A percentile compares a stretch with the other conserved stretches of the same genome.
These are phyloP conservation scores for Temnothorax rugatulus DNA, from an alignment of 2,888 invertebrate species.

Conservation along the genomic window DNA sequence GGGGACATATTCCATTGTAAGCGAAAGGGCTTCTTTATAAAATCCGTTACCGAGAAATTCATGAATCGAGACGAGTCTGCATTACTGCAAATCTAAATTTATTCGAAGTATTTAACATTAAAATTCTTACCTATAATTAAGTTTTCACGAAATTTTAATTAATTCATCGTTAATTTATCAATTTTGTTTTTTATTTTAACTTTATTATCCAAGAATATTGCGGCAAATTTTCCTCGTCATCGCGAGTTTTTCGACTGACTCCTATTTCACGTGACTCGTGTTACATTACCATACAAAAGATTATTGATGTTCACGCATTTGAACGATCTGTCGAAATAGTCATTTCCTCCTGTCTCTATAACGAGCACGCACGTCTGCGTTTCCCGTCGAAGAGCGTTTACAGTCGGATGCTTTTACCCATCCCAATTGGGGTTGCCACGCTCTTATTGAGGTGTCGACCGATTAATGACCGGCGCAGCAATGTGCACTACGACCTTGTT, in stretches of 20 bases:
- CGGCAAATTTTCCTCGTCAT: not conserved
- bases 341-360: constrained; percentile 26
- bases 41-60: constrained; percentile 38
- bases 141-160: not conserved
- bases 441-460: constrained; percentile 60
- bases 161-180: not conserved
- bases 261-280: not conserved
- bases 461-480: constrained; percentile 55
- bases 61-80: constrained; percentile 37
- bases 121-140: not conserved
- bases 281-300: not conserved
- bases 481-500: constrained; percentile 46
- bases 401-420: constrained; percentile 45
- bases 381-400: constrained; percentile 26
- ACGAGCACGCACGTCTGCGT: not conserved
- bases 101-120: not conserved
- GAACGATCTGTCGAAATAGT: constrained; percentile 39
- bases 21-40: constrained; percentile 78
- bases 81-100: not conserved
- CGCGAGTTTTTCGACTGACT: not conserved
- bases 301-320: constrained; percentile 26
- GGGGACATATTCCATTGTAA: constrained; percentile 73
- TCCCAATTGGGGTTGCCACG: constrained; percentile 43
- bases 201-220: not conserved
- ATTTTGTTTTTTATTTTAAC: not conserved